A percentile compares a stretch with the other conserved stretches of the same genome.
These are phyloP conservation scores for Zaprionus inermis DNA, from an alignment of 1,140 invertebrate species.

Conservation along the genomic window DNA sequence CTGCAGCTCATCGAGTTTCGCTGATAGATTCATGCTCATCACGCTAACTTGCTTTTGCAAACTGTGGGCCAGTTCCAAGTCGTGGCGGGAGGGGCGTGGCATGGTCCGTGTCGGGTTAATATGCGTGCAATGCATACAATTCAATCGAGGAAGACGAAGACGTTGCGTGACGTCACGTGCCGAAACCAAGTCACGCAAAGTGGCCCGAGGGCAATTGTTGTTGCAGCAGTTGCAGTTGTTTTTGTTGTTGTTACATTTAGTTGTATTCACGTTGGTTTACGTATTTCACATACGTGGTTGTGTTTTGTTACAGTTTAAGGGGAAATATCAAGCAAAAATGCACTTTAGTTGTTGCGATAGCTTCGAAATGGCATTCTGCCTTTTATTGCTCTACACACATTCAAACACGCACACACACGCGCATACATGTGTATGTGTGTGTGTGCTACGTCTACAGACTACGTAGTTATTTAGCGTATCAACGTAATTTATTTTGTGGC, in stretches of 20 bases:
- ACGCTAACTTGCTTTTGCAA: conserved; percentile 97
- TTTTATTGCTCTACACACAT: conserved; percentile 41
- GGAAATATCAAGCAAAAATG: conserved; percentile 76
- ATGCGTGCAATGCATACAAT: conserved; percentile 52
- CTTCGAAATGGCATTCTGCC: conserved; percentile 59
- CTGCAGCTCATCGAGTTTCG: conserved; percentile 95
- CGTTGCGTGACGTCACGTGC: conserved; percentile 56
- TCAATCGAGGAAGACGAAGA: conserved; percentile 39
- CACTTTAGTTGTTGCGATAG: conserved; percentile 68
- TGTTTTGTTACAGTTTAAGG: conserved; percentile 53
- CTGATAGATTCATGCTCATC: conserved; percentile 97
- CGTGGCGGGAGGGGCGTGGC: conserved; percentile 3
- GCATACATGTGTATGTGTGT: conserved; percentile 11
- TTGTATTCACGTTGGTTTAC: conserved; percentile 25
- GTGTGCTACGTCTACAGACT: conserved; percentile 33
- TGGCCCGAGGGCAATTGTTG: conserved; percentile 39
- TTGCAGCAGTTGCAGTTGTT: conserved; percentile 19
- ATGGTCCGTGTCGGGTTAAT: conserved; percentile 11
- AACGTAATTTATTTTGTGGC: conserved; percentile 75
- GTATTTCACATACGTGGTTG: conserved; percentile 19
- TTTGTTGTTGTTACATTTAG: conserved; percentile 24
- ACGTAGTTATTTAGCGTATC: conserved; percentile 70
- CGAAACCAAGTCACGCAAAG: conserved; percentile 56
- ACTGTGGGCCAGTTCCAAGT: conserved; percentile 85
- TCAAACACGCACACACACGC: conserved; percentile 8